phyloP scores from a whole-genome alignment of 1,140 invertebrate genomes.

The Schlechtendalia chinensis region DNA sequence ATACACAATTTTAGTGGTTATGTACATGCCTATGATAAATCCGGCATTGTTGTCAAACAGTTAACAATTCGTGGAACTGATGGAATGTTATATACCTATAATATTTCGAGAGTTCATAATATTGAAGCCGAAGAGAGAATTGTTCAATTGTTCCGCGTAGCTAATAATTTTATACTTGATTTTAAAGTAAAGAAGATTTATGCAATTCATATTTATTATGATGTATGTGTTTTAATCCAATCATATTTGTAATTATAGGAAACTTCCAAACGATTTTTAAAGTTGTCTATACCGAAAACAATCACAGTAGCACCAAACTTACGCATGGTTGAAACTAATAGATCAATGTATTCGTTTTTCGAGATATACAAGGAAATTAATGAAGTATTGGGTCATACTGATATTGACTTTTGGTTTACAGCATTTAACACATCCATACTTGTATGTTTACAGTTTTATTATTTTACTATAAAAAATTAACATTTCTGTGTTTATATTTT shows the following conservation, averaged over 20 bases:
- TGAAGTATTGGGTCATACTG: neutral
- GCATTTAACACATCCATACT: neutral
- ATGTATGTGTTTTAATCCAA: neutral
- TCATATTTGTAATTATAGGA: neutral
- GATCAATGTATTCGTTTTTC: neutral
- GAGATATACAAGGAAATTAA: constrained; percentile 5
- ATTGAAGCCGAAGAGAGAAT: constrained; percentile 32
- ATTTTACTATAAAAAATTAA: neutral
- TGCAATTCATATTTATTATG: neutral
- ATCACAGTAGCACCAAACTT: constrained; percentile 8
- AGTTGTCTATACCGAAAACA: neutral
- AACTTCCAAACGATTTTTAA: constrained; percentile 22
- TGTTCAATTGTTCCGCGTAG: constrained; percentile 13
- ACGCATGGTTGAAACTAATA: constrained; percentile 28
- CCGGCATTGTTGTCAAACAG: constrained; percentile 27
- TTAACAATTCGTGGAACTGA: constrained; percentile 34
- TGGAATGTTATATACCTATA: constrained; percentile 14
- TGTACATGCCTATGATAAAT: constrained; percentile 20
- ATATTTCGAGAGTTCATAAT: neutral
- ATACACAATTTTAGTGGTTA: constrained; percentile 27
- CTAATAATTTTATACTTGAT: constrained; percentile 23
- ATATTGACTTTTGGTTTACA: constrained; percentile 38
- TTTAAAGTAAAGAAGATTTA: constrained; percentile 20
- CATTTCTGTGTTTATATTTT: neutral
- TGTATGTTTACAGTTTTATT: neutral